A percentile compares a stretch with the other conserved stretches of the same genome.
phyloP scores from a whole-genome alignment of 2,888 invertebrate species.

The Salticus scenicus region DNA sequence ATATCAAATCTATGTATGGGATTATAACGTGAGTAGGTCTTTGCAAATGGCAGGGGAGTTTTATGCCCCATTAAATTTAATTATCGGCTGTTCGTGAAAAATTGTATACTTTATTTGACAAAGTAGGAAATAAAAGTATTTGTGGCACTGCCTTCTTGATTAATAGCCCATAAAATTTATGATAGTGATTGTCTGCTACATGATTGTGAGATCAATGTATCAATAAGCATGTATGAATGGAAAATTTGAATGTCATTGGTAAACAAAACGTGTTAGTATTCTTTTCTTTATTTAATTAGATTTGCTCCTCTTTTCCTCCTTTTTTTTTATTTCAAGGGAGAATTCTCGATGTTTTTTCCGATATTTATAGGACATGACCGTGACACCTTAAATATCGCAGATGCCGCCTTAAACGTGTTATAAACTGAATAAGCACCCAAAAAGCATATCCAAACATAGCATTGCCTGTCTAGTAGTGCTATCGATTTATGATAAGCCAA shows the following conservation, averaged over 20 bases:
- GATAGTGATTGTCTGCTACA: too few relatives aligned
- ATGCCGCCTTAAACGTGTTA: constrained; percentile 13
- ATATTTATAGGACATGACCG: constrained; percentile 10
- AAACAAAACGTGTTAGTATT: too few relatives aligned
- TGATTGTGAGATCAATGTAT: too few relatives aligned
- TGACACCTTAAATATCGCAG: constrained; percentile 20
- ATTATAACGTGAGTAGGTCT: too few relatives aligned
- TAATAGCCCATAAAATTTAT: too few relatives aligned
- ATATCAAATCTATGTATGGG: too few relatives aligned
- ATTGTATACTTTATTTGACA: too few relatives aligned
- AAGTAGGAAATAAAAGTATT: too few relatives aligned
- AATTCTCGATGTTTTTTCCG: constrained; percentile 3
- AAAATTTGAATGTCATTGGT: neutral
- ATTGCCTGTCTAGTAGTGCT: constrained; percentile 48
- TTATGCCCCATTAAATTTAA: too few relatives aligned
- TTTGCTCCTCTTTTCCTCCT: neutral
- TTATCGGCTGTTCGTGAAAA: too few relatives aligned
- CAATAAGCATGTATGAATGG: neutral
- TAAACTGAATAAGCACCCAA: constrained; percentile 11
- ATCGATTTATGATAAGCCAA: constrained; percentile 66
- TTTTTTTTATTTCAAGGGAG: neutral
- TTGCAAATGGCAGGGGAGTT: too few relatives aligned
- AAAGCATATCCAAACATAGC: constrained; percentile 53
- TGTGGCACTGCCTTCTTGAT: too few relatives aligned
- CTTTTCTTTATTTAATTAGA: constrained; percentile 8